Base-by-base conservation (phyloP, 92 coral and sea anemone species). In the Palythoa heliodiscus region DNA sequence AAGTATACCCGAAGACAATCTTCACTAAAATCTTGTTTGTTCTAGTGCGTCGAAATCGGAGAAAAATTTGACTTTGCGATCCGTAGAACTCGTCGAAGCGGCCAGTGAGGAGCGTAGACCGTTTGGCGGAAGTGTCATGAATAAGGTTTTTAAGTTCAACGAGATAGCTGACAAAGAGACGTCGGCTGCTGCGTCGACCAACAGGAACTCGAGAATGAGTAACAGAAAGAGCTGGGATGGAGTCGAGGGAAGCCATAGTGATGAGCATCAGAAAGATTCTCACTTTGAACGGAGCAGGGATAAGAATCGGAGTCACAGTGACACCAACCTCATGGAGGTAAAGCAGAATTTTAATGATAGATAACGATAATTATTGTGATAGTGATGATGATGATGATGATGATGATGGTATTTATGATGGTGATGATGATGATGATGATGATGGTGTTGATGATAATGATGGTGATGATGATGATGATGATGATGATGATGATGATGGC, bases 201-300 rank as follows among this genome's bases (percentile, higher is more conserved):
- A 43, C 40, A 39, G 38, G 67, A 58, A 82, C 82, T 80, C 88
- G 40, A 83, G 86, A 64, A 10, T 81, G 12, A 82, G 68, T 57
- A 92, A 88, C 86, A 83, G 98, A 52, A 94, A 90, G 89, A 94
- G 98, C 22, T 94, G 98, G 98, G 98, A 94, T 63, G 97, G 97
- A 24, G 97, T 88, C 24, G 88, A 89, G 16, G 91, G 77, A 23
- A 86, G 75, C 55, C 83, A 52, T 15, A 37, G 55, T 35, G 89
- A 75, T 50, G 86, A 83, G n/a, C 66, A 70, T 37, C 88, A 58
- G 48, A 83, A 75, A 48, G 86, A 86, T 4, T 90, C 95, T 0
- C 57, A 82, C 19, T 72, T 86, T 73, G 89, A 86, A 38, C 86
- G 52, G 78, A 82, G 75, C 77, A 82, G 77, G 70, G 75, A 83